Evolutionary conservation across 1,140 invertebrate genomes (phyloP).

Genomic region (Drosophila pandora): DNA sequence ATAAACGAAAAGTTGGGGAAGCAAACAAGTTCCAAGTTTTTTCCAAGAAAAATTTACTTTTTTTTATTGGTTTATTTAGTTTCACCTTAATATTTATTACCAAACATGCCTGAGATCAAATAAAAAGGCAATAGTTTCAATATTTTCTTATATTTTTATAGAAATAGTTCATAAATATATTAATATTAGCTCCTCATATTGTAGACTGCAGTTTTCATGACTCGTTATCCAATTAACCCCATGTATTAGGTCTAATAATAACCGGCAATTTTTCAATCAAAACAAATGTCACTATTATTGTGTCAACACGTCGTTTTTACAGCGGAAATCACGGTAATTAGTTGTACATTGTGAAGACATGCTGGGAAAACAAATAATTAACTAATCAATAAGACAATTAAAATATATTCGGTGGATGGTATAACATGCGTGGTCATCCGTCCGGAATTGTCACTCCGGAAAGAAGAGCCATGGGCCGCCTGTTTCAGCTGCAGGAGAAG

Average conservation of each 20-base stretch:
- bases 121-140: too few species aligned
- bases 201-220: not conserved
- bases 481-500: slow-evolving; percentile 60
- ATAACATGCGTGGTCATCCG: not conserved
- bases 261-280: slow-evolving; percentile 40
- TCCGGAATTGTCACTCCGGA: slow-evolving; percentile 12
- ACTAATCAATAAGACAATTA: slow-evolving; percentile 59
- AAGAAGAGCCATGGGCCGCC: slow-evolving; percentile 31
- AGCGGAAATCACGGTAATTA: slow-evolving; percentile 63
- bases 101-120: too few species aligned
- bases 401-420: slow-evolving; percentile 19
- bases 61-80: not conserved
- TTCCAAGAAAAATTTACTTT: not conserved
- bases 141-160: too few species aligned
- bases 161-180: too few species aligned
- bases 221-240: not conserved
- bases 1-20: not conserved
- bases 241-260: not conserved
- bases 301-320: slow-evolving; percentile 54
- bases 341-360: not conserved
- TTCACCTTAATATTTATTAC: too few species aligned
- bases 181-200: too few species aligned
- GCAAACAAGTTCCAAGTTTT: not conserved
- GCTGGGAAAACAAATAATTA: slow-evolving; percentile 56
- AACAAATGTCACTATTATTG: slow-evolving; percentile 33